phyloP scores from a whole-genome alignment of 2,888 invertebrate genomes.

The Thera britannica region DNA sequence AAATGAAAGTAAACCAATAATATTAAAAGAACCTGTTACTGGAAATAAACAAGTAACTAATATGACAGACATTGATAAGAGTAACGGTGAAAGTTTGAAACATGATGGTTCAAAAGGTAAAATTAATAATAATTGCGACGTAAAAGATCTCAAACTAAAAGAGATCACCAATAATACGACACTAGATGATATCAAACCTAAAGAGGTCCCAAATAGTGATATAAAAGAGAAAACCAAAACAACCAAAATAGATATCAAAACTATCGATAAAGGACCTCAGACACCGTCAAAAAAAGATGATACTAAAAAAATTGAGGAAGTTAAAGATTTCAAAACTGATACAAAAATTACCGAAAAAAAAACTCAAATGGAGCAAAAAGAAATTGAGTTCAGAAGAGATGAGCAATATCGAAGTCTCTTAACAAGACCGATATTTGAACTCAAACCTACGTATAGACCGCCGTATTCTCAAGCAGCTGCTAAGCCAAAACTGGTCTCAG shows the following conservation, averaged over 20 bases:
- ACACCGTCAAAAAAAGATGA: conserved; percentile 51
- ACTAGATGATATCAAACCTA: conserved; percentile 2
- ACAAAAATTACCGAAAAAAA: conserved; percentile 22
- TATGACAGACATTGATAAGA: not conserved
- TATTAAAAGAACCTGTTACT: not conserved
- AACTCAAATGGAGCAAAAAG: conserved; percentile 16
- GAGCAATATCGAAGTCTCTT: conserved; percentile 41
- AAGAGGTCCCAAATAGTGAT: conserved; percentile 32
- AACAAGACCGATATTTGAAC: conserved; percentile 51
- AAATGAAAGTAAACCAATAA: conserved; percentile 23
- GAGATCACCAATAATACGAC: conserved; percentile 2
- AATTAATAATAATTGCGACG: conserved; percentile 12
- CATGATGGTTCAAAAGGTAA: conserved; percentile 23
- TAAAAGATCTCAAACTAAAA: not conserved
- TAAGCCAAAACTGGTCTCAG: conserved; percentile 69
- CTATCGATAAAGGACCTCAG: conserved; percentile 32
- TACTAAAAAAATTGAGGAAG: conserved; percentile 44
- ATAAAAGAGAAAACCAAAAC: conserved; percentile 41
- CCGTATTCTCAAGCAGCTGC: conserved; percentile 83
- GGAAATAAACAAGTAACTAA: conserved; percentile 8
- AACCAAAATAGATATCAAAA: conserved; percentile 17
- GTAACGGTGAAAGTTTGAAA: conserved; percentile 14
- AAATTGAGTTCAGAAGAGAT: conserved; percentile 20
- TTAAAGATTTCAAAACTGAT: conserved; percentile 18
- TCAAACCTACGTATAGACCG: conserved; percentile 60